Evolutionary conservation across 1,140 invertebrate species (phyloP), one percentile per base, ranked within the genome.

Genomic region (Heliconius nattereri): DNA sequence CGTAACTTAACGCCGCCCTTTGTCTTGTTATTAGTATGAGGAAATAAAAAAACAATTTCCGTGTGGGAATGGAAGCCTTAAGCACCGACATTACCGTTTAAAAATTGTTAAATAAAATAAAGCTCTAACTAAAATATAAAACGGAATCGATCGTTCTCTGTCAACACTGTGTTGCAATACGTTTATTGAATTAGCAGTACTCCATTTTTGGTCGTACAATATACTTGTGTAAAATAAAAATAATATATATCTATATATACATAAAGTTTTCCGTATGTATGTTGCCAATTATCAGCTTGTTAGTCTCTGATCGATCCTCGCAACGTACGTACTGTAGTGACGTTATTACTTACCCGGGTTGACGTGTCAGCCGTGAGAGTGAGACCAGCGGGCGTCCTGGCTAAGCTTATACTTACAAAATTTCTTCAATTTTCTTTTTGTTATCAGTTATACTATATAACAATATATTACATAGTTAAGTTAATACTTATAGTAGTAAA

Each of bases 281-380:
- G 78, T 87, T 90, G 90, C 90, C 90, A 91, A 92, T 92, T 92
- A 92, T 83, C 85, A 80, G 81, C 88, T 90, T 85, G 89, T 91
- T 89, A 87, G 88, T 57, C 80, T 75, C 81, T 86, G 86, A 89
- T 89, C 82, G 88, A 88, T 89, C 79, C 85, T 75, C 82, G 85
- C 81, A 16, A n/a, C 32, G 0, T 35, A 35, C 32, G 32, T 35
- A 35, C 2, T 66, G 71, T 49, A 73, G 79, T 82, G 79, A 23
- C 84, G 81, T 84, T 83, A 81, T 87, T 87, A 87, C 71, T 89
- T 81, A 87, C 78, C 76, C 73, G 73, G 85, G 82, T 86, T 86
- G 89, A 90, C 88, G 86, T 87, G 83, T 88, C 85, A 84, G 79
- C 71, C 73, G 74, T 37, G 77, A 82, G 81, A 86, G 74, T 37